Percentiles rank a stretch among this genome's conserved stretches.
phyloP scores from a whole-genome alignment of 1,140 invertebrate genomes.

The Drosophila seguyi region DNA sequence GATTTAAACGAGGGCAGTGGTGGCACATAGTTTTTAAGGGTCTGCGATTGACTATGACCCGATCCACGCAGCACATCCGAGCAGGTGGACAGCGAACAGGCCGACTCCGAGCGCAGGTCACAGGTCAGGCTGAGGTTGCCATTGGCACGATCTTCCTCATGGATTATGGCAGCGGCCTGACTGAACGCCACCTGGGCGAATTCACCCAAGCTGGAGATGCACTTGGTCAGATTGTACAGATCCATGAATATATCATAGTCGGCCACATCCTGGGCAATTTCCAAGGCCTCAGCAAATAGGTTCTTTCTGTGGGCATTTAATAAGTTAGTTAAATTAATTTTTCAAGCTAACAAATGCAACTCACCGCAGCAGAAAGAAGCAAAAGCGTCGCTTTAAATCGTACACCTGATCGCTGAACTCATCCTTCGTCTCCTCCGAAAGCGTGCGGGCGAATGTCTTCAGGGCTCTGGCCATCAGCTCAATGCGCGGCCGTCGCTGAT shows the following conservation, averaged over 20 bases:
- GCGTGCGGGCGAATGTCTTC: constrained; percentile 89
- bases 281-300: constrained; percentile 93
- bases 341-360: neutral
- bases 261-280: constrained; percentile 93
- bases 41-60: constrained; percentile 54
- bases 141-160: constrained; percentile 80
- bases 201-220: constrained; percentile 88
- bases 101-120: constrained; percentile 85
- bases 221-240: constrained; percentile 91
- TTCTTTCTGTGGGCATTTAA: constrained; percentile 87
- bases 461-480: constrained; percentile 90
- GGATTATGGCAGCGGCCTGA: constrained; percentile 89
- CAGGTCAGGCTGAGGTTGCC: constrained; percentile 86
- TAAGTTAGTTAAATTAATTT: neutral
- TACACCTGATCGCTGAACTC: constrained; percentile 91
- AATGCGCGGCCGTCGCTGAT: constrained; percentile 88
- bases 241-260: constrained; percentile 94
- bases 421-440: constrained; percentile 89
- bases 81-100: constrained; percentile 86
- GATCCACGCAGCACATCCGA: constrained; percentile 75
- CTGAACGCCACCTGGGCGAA: constrained; percentile 91
- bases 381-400: constrained; percentile 91
- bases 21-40: constrained; percentile 84
- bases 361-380: constrained; percentile 91
- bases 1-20: constrained; percentile 81